Percentiles rank a stretch among this genome's conserved stretches.
Conservation (phyloP, 2,797 vertebrate species). For the Alosa sapidissima region DNA sequence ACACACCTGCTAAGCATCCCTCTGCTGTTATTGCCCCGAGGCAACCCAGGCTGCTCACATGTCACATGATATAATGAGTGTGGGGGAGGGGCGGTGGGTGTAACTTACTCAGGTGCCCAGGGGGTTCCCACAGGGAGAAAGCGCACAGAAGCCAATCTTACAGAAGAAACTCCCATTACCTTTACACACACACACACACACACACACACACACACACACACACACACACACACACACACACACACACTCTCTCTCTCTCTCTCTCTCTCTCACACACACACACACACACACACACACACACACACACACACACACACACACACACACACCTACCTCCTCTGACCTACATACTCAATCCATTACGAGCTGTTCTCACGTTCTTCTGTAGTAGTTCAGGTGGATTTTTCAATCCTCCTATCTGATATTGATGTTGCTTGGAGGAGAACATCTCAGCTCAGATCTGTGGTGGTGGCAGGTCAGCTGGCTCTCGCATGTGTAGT, state of each 20-base stretch:
- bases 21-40: neutral
- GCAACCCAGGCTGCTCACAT: neutral
- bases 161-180: neutral
- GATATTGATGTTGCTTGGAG: neutral
- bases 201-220: neutral
- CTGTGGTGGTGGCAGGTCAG: neutral
- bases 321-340: neutral
- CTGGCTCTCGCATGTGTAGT: neutral
- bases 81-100: neutral
- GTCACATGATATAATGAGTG: neutral
- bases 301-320: constrained; percentile 5
- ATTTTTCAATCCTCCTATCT: neutral
- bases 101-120: neutral
- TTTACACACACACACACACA: neutral
- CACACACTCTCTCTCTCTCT: constrained; percentile 4
- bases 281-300: neutral
- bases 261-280: neutral
- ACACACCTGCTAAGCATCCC: neutral
- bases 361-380: neutral
- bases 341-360: neutral
- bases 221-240: neutral
- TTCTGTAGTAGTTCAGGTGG: neutral
- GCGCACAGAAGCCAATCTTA: neutral
- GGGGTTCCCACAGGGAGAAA: constrained; percentile 3
- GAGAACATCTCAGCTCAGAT: neutral